These are phyloP conservation scores for Clytia hemisphaerica DNA, from an alignment of 30 jellyfish, hydroid and myxozoan species.

Conservation along the genomic window DNA sequence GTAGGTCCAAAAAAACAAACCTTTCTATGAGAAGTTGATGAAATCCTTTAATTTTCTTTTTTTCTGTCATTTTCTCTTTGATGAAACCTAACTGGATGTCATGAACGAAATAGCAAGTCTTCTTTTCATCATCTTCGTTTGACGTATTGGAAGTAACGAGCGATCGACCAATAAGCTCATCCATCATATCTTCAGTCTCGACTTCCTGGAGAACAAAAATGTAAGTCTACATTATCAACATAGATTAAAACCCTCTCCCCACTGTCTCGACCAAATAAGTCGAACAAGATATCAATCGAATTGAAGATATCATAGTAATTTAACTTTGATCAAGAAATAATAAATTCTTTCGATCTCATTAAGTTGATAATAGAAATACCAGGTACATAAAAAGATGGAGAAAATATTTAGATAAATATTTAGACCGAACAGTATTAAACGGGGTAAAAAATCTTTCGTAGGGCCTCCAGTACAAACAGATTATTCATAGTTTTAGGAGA, in stretches of 20 bases:
- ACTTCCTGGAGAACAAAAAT: constrained; percentile 39
- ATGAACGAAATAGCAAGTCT: constrained; percentile 55
- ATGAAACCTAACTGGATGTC: constrained; percentile 68
- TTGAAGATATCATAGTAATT: not conserved
- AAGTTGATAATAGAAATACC: not conserved
- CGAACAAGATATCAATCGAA: too few species aligned
- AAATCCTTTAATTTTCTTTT: constrained; percentile 4
- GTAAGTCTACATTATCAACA: too few species aligned
- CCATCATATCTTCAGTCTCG: constrained; percentile 79
- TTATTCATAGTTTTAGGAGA: too few species aligned
- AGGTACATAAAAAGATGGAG: too few species aligned
- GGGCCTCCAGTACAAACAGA: too few species aligned
- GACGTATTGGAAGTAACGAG: constrained; percentile 45
- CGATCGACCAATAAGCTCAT: constrained; percentile 71
- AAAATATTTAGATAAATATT: not conserved
- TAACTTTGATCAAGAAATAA: too few species aligned
- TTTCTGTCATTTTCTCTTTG: constrained; percentile 32
- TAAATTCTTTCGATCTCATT: not conserved
- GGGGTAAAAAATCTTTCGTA: too few species aligned
- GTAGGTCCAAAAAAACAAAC: constrained; percentile 36
- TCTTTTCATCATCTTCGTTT: too few species aligned
- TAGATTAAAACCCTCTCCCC: too few species aligned
- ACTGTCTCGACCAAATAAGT: too few species aligned
- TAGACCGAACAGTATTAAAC: not conserved
- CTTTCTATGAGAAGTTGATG: constrained; percentile 55